A percentile compares a stretch with the other conserved stretches of the same genome.
These are phyloP conservation scores for Hexactinellida sp. DNA, from an alignment of 37 sponge, comb jelly and placozoan species.

Conservation along the genomic window DNA sequence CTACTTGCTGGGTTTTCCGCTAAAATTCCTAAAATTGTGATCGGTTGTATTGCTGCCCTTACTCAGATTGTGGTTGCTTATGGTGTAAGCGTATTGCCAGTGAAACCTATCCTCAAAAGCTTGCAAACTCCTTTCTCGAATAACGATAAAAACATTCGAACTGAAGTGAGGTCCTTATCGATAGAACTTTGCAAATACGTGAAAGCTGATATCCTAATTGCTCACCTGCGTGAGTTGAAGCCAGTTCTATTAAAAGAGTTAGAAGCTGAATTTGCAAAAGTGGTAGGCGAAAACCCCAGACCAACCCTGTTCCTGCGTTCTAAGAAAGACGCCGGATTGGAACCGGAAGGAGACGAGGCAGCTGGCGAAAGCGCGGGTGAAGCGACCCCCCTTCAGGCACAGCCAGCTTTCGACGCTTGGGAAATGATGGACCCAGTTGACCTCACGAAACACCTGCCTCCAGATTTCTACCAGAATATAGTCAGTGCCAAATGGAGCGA, in stretches of 20 bases:
- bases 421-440: slow-evolving; percentile 78
- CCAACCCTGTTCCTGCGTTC: slow-evolving; percentile 62
- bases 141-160: slow-evolving; percentile 80
- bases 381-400: neutral
- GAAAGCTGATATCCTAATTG: slow-evolving; percentile 41
- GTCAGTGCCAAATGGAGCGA: slow-evolving; percentile 76
- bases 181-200: slow-evolving; percentile 73
- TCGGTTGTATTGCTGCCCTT: slow-evolving; percentile 45
- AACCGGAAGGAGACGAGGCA: slow-evolving; percentile 16
- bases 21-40: slow-evolving; percentile 91
- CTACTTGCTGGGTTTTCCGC: slow-evolving; percentile 47
- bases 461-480: slow-evolving; percentile 63
- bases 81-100: slow-evolving; percentile 66
- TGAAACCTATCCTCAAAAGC: slow-evolving; percentile 57
- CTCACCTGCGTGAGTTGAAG: slow-evolving; percentile 39
- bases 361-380: slow-evolving; percentile 29
- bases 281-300: slow-evolving; percentile 28
- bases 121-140: slow-evolving; percentile 64
- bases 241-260: slow-evolving; percentile 87
- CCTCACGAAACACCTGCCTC: slow-evolving; percentile 47
- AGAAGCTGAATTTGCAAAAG: slow-evolving; percentile 63
- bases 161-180: slow-evolving; percentile 58
- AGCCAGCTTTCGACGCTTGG: slow-evolving; percentile 53
- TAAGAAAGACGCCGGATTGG: slow-evolving; percentile 27
- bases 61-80: slow-evolving; percentile 43